Conservation (phyloP, 35 echinoderm and acorn worm genomes). For the Lytechinus pictus region DNA sequence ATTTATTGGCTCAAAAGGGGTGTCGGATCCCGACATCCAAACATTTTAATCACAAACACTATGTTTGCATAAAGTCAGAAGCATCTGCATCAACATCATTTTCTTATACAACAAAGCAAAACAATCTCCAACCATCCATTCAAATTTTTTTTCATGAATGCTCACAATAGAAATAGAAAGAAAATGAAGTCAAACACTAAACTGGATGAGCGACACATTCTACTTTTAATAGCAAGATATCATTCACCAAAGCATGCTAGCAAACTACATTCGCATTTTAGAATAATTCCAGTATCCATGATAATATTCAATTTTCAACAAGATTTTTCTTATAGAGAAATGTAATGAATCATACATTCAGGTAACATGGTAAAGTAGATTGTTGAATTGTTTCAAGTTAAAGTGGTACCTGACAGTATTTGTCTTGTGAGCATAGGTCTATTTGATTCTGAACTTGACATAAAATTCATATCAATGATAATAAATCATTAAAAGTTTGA, state of each 20-base stretch:
- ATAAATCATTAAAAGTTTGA: neutral
- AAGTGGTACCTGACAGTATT: neutral
- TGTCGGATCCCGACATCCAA: too few species aligned
- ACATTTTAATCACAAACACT: too few species aligned
- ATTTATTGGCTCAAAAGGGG: too few species aligned
- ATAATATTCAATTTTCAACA: neutral
- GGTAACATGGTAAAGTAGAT: neutral
- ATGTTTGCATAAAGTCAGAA: too few species aligned
- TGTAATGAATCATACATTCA: neutral
- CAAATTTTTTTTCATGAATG: neutral
- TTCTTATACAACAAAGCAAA: neutral
- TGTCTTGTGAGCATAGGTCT: neutral
- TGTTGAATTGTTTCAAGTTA: neutral
- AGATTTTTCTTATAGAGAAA: neutral
- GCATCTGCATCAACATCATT: neutral
- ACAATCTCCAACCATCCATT: neutral
- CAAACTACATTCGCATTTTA: neutral
- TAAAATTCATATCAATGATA: neutral
- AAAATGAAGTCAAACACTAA: neutral
- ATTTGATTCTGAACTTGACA: neutral
- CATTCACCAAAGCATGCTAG: neutral
- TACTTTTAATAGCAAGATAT: neutral
- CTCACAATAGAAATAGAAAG: neutral
- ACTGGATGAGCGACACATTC: neutral
- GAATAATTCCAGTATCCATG: neutral